Conservation (phyloP, 1,140 invertebrate genomes). For the Chrysoperla carnea region DNA sequence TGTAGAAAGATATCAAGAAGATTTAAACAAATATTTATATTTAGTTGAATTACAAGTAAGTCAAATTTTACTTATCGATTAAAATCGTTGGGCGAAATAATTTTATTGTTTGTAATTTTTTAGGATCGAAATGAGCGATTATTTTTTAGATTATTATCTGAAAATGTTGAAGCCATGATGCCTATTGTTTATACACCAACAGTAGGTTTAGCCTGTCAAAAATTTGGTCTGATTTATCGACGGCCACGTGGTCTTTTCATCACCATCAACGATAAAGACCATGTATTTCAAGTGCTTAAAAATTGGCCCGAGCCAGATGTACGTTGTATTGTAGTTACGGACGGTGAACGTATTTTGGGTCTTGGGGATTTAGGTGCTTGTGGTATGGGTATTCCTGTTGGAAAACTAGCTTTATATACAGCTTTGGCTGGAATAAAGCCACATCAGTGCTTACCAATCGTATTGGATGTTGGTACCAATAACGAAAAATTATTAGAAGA, state of each 20-base stretch:
- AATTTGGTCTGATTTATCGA: constrained; percentile 86
- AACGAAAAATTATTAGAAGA: constrained; percentile 58
- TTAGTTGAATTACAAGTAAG: constrained; percentile 51
- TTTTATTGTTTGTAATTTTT: constrained; percentile 5
- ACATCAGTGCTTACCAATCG: constrained; percentile 71
- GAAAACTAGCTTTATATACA: constrained; percentile 82
- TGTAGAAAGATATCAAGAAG: constrained; percentile 48
- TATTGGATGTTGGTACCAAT: constrained; percentile 87
- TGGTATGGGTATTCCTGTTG: constrained; percentile 88
- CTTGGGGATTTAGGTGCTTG: constrained; percentile 86
- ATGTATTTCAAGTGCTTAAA: constrained; percentile 66
- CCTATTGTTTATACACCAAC: constrained; percentile 87
- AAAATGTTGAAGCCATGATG: constrained; percentile 79
- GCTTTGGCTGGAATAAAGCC: constrained; percentile 85
- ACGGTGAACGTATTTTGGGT: constrained; percentile 84
- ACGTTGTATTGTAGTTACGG: constrained; percentile 81
- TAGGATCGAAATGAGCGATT: constrained; percentile 79
- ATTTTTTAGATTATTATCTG: constrained; percentile 80
- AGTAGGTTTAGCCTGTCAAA: constrained; percentile 85
- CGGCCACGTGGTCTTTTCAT: constrained; percentile 89
- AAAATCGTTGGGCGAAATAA: not conserved
- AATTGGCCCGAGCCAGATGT: constrained; percentile 83
- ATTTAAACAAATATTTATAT: constrained; percentile 68
- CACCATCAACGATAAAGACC: constrained; percentile 88
- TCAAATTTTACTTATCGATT: constrained; percentile 7